Base-by-base conservation (phyloP, 2,797 vertebrate species). In the Zalophus californianus region DNA sequence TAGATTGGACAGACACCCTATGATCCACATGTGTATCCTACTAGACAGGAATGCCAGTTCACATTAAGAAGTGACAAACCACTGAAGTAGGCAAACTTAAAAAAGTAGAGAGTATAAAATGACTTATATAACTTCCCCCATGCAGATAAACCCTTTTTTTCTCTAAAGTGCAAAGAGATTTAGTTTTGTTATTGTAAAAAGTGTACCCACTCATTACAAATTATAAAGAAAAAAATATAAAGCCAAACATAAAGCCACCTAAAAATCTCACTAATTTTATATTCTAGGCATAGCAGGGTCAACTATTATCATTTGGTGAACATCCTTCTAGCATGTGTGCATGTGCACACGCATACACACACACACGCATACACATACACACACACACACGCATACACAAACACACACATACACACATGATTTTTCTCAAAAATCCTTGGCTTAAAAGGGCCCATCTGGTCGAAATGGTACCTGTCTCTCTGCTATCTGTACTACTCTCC, bases 81-180 rank as follows among this genome's bases (percentile, higher is more conserved):
- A 41, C 25, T 72, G 50, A 72, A 87, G 18, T 7, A 72, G 16
- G 60, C 35, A 70, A 90, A 90, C 35, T 84, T 84, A 23, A 27
- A 58, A 54, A 94, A 64, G 21, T 13, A 90, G 44, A 68, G 9
- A 88, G 23, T 86, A 86, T 73, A 83, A 91, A 85, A 96, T 85
- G 35, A 88, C 23, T 83, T 80, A 92, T 91, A 62, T 83, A 44
- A 82, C 73, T 50, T 27, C 15, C 48, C 13, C 27, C 52, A 1
- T 10, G 8, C 27, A 68, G 44, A 15, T n/a, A 58, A 92, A 23
- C 32, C 38, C 29, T 6, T 92, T 85, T 92, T 68, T 58, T 15
- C 16, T 50, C 52, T 83, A 87, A 86, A 90, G 70, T 38, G 7
- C 85, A 91, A 89, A 72, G 7, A 54, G 7, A 29, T 48, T 73